These are phyloP conservation scores for Pygoscelis antarcticus DNA, from an alignment of 2,113 vertebrate genomes.

Conservation along the genomic window DNA sequence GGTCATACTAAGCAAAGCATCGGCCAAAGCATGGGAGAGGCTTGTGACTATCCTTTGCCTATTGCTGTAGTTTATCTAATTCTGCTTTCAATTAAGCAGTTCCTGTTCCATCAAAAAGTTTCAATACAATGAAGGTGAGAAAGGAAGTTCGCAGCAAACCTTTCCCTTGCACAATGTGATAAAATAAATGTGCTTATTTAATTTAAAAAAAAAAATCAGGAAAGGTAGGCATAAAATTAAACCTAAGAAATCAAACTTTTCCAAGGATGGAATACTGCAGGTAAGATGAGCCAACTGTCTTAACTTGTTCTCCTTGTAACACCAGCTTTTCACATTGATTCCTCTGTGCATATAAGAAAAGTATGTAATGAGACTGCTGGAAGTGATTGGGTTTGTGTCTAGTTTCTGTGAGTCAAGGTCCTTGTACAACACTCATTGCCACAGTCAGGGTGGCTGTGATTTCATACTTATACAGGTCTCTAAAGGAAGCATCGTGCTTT, in stretches of 20 bases:
- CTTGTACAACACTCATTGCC: background rate
- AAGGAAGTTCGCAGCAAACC: background rate
- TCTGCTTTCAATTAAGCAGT: background rate
- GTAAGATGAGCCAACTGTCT: background rate
- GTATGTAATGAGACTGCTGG: background rate
- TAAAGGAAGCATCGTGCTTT: conserved; percentile 9
- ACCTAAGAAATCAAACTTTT: background rate
- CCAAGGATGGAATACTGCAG: background rate
- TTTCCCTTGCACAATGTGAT: background rate
- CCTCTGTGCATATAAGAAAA: background rate
- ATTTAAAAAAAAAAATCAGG: background rate
- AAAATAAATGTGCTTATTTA: background rate
- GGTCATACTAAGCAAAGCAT: background rate
- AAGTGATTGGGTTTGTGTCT: background rate
- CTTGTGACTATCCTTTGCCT: background rate
- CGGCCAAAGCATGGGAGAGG: background rate
- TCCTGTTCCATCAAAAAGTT: background rate
- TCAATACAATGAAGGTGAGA: background rate
- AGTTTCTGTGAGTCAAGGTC: background rate
- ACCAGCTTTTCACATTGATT: background rate
- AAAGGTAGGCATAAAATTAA: background rate
- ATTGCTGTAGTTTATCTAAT: background rate
- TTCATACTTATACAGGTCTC: background rate
- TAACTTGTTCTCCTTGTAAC: background rate
- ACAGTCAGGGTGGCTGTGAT: background rate